These are phyloP conservation scores for Catamblyrhynchus diadema DNA, from an alignment of 2,797 vertebrate genomes.

Conservation along the genomic window DNA sequence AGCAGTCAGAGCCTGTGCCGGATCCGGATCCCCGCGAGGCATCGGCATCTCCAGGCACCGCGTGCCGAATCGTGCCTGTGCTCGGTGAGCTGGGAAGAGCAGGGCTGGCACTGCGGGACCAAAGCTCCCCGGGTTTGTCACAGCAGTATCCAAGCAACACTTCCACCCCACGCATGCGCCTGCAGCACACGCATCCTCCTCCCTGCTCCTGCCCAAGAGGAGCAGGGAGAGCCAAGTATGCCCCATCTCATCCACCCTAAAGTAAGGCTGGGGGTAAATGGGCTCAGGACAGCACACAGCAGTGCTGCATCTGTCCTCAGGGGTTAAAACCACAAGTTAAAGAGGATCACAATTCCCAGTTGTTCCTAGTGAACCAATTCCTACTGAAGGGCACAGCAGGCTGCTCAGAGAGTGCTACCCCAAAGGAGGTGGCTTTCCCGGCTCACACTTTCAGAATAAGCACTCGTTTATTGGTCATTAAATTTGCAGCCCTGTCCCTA, in stretches of 20 bases:
- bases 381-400: not conserved
- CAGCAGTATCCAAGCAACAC: conserved; percentile 51
- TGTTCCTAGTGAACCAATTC: not conserved
- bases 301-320: not conserved
- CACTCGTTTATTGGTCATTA: not conserved
- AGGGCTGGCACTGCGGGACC: not conserved
- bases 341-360: not conserved
- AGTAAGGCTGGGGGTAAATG: not conserved
- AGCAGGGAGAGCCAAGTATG: not conserved
- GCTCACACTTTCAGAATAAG: not conserved
- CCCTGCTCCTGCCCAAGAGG: not conserved
- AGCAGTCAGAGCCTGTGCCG: not conserved
- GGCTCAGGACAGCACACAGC: not conserved
- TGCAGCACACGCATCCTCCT: not conserved
- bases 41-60: accelerated
- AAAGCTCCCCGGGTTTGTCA: not conserved
- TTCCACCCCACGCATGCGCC: not conserved
- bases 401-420: not conserved
- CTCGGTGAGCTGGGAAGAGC: not conserved
- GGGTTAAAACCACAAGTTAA: not conserved
- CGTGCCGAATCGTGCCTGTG: not conserved
- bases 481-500: not conserved
- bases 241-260: not conserved
- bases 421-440: not conserved
- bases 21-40: not conserved